Conservation (phyloP, 2,797 vertebrate genomes). For the Coregonus sp. region DNA sequence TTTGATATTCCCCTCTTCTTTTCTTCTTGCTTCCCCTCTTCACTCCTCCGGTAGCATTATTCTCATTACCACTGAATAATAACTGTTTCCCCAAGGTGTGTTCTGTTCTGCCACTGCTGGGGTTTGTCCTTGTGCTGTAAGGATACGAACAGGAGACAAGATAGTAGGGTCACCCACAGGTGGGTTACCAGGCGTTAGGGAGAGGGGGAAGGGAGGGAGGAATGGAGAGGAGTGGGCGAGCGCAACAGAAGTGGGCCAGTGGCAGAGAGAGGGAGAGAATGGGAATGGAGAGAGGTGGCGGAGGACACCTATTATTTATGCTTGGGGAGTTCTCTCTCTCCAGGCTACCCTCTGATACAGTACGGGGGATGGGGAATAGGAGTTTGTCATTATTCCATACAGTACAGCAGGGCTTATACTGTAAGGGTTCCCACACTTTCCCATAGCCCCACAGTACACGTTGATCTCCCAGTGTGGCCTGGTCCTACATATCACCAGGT, state of each 20-base stretch:
- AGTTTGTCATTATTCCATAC: neutral
- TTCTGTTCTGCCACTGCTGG: conserved; percentile 42
- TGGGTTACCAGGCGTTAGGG: neutral
- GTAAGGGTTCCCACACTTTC: neutral
- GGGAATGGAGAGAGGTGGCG: neutral
- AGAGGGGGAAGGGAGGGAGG: conserved; percentile 1
- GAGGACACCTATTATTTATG: neutral
- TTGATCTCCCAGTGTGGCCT: conserved; percentile 18
- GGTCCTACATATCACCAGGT: conserved; percentile 21
- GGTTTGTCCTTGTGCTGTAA: conserved; percentile 38
- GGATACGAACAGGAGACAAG: neutral
- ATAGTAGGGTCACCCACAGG: neutral
- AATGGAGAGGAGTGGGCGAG: neutral
- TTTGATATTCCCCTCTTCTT: neutral
- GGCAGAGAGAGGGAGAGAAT: neutral
- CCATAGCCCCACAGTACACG: neutral
- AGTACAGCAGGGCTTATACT: neutral
- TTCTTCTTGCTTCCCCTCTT: conserved; percentile 16
- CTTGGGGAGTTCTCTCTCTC: neutral
- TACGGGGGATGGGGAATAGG: neutral
- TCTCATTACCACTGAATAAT: conserved; percentile 59
- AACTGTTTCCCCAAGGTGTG: conserved; percentile 53
- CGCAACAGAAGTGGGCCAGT: too few species aligned
- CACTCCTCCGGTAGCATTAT: conserved; percentile 23
- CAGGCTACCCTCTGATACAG: neutral